These are phyloP conservation scores for Lepus townsendii DNA, from an alignment of 2,797 vertebrate genomes.

Conservation along the genomic window DNA sequence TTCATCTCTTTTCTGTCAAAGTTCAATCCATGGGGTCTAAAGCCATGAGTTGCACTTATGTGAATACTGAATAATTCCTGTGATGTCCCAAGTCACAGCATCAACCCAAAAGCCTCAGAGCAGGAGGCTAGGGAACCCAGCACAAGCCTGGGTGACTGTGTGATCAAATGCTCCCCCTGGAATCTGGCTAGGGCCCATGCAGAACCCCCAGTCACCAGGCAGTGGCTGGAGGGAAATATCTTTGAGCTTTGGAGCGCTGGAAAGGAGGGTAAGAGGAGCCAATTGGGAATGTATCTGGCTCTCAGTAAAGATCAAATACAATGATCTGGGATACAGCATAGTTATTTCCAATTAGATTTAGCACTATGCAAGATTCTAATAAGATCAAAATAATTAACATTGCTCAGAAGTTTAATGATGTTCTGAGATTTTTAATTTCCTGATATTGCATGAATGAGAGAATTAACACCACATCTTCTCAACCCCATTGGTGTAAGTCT, in stretches of 20 bases:
- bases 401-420: conserved; percentile 47
- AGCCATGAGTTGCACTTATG: background rate
- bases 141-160: background rate
- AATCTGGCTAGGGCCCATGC: background rate
- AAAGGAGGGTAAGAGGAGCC: background rate
- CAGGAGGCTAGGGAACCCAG: background rate
- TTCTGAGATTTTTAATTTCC: conserved; percentile 66
- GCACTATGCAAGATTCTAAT: conserved; percentile 39
- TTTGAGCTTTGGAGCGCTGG: background rate
- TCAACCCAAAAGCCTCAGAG: background rate
- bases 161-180: background rate
- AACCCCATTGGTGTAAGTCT: background rate
- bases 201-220: background rate
- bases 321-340: background rate
- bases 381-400: conserved; percentile 47
- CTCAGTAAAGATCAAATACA: background rate
- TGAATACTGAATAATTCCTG: background rate
- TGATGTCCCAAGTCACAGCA: background rate
- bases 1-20: background rate
- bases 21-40: background rate
- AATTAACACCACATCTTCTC: background rate
- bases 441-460: background rate
- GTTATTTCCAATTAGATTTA: conserved; percentile 58
- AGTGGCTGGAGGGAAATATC: background rate
- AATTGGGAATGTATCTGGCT: background rate